Evolutionary conservation across 2,113 vertebrate species (phyloP).

Genomic region (Leptodactylus fuscus): DNA sequence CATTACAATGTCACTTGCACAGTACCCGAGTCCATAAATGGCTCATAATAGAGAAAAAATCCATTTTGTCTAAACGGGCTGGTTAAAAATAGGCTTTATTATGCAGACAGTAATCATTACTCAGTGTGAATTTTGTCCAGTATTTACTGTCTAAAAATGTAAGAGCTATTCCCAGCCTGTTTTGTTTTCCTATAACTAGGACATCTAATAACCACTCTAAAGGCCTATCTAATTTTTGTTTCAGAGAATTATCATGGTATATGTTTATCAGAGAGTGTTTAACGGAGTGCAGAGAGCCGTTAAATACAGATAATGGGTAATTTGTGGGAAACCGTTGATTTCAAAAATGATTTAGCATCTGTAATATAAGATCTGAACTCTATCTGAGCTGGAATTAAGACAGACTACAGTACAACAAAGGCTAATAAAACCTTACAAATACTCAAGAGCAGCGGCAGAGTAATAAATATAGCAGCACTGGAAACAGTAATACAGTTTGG

Average conservation of each 20-base stretch:
- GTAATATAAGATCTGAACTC: slow-evolving; percentile 17
- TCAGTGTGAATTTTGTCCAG: slow-evolving; percentile 13
- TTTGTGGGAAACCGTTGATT: slow-evolving; percentile 44
- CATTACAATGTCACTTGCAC: neutral
- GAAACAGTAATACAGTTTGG: neutral
- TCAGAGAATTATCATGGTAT: slow-evolving; percentile 44
- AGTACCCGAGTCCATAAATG: neutral
- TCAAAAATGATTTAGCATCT: slow-evolving; percentile 45
- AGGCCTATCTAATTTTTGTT: slow-evolving; percentile 43
- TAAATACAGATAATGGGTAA: slow-evolving; percentile 45
- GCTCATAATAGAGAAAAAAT: neutral
- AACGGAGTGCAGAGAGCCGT: slow-evolving; percentile 37
- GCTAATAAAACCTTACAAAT: neutral
- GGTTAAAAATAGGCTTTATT: slow-evolving; percentile 16
- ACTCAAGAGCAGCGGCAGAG: neutral
- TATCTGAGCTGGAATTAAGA: slow-evolving; percentile 28
- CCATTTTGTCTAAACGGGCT: neutral
- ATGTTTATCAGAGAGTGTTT: slow-evolving; percentile 44
- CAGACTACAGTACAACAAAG: neutral
- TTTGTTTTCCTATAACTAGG: slow-evolving; percentile 35
- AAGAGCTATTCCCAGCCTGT: slow-evolving; percentile 19
- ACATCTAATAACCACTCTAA: slow-evolving; percentile 43
- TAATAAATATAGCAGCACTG: neutral
- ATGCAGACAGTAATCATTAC: slow-evolving; percentile 21
- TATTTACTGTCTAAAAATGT: slow-evolving; percentile 35